Conservation (phyloP, 1,140 invertebrate genomes). For the Chrysoperla carnea region DNA sequence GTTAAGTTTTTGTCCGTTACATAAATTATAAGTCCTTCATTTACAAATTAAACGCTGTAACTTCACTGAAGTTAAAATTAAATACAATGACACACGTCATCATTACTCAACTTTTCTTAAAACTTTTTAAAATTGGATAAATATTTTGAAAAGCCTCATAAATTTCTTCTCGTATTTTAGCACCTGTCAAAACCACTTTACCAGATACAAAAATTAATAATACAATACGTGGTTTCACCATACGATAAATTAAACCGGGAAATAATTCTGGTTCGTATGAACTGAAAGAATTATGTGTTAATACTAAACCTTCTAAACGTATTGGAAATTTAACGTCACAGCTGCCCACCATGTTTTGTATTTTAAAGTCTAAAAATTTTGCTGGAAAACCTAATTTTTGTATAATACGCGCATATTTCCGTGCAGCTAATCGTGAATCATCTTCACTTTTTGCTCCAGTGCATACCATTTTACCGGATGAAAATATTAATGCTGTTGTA, state of each 20-base stretch:
- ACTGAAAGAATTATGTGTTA: slow-evolving; percentile 95
- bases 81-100: too few species aligned
- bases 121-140: slow-evolving; percentile 97
- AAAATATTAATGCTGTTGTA: slow-evolving; percentile 97
- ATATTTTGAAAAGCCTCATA: slow-evolving; percentile 99
- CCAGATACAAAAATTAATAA: slow-evolving; percentile 98
- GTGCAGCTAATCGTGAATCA: slow-evolving; percentile 84
- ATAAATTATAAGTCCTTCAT: too few species aligned
- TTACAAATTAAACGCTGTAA: too few species aligned
- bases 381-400: slow-evolving; percentile 93
- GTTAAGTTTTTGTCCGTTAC: too few species aligned
- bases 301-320: slow-evolving; percentile 86
- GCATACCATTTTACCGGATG: slow-evolving; percentile 99
- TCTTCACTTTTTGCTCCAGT: slow-evolving; percentile 99
- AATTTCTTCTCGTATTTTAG: slow-evolving; percentile 95
- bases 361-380: slow-evolving; percentile 99
- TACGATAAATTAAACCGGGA: slow-evolving; percentile 96
- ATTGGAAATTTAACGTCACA: slow-evolving; percentile 99
- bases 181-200: slow-evolving; percentile 95
- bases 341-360: slow-evolving; percentile 99
- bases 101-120: slow-evolving; percentile 69
- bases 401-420: slow-evolving; percentile 98
- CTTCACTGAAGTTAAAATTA: too few species aligned
- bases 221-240: slow-evolving; percentile 98
- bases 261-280: slow-evolving; percentile 91